Evolutionary conservation across 2,888 invertebrate species (phyloP).

Genomic region (Aromia moschata): DNA sequence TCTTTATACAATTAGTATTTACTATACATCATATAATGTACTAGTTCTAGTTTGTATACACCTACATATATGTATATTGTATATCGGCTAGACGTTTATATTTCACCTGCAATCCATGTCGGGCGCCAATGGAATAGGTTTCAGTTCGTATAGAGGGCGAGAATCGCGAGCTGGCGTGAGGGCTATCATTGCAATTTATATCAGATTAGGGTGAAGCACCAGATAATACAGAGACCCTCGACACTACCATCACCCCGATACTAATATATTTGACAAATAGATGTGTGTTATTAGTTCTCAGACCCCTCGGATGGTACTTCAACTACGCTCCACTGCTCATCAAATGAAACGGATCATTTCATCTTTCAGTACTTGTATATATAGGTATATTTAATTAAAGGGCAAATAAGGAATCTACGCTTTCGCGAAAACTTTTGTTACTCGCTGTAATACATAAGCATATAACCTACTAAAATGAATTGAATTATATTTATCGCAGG

Average conservation of each 20-base stretch:
- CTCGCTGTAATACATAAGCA: no score
- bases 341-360: conserved; percentile 41
- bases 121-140: conserved; percentile 11
- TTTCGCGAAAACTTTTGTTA: no score
- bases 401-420: not conserved
- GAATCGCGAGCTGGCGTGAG: conserved; percentile 46
- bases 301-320: conserved; percentile 30
- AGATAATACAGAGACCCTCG: conserved; percentile 59
- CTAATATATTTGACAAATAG: conserved; percentile 61
- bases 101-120: no score
- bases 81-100: no score
- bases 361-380: conserved; percentile 9
- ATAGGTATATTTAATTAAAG: not conserved
- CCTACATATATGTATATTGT: no score
- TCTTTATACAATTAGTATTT: no score
- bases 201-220: conserved; percentile 60
- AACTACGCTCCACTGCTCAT: conserved; percentile 35
- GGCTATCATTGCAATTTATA: conserved; percentile 61
- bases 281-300: conserved; percentile 57
- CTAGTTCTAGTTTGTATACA: no score
- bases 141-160: conserved; percentile 7
- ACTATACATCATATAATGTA: no score
- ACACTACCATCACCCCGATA: conserved; percentile 54
- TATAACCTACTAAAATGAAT: no score
- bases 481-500: no score